These are phyloP conservation scores for Hylaea fasciaria DNA, from an alignment of 2,888 invertebrate genomes.

Conservation along the genomic window DNA sequence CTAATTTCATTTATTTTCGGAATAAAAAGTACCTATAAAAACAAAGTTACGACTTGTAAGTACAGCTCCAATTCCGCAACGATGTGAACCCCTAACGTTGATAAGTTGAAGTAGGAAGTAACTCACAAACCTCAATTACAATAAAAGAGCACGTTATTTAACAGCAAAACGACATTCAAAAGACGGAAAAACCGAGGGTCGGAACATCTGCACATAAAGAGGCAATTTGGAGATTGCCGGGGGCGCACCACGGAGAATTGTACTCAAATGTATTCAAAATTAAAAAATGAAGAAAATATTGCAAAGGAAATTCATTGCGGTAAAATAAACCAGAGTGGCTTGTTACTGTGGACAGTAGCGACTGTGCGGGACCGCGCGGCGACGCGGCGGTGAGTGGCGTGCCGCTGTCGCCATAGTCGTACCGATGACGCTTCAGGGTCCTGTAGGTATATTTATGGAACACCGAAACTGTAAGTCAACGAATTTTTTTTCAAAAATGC, in stretches of 20 bases:
- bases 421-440: neutral
- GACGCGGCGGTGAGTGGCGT: constrained; percentile 33
- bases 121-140: constrained; percentile 75
- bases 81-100: constrained; percentile 15
- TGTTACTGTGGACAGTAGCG: constrained; percentile 63
- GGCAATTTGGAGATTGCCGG: constrained; percentile 85
- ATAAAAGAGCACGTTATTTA: constrained; percentile 83
- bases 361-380: constrained; percentile 29
- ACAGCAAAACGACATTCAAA: constrained; percentile 84
- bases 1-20: no score
- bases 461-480: no score
- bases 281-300: constrained; percentile 81
- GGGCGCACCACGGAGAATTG: constrained; percentile 81
- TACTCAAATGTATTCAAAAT: constrained; percentile 84
- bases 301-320: constrained; percentile 80
- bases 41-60: no score
- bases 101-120: constrained; percentile 56
- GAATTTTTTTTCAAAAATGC: no score
- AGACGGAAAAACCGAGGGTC: constrained; percentile 83
- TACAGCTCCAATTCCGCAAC: no score
- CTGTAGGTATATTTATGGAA: neutral
- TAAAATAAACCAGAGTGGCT: constrained; percentile 81
- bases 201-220: constrained; percentile 85
- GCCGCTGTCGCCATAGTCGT: constrained; percentile 17
- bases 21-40: no score